These are phyloP conservation scores for Tenthredo amoena DNA, from an alignment of 2,888 invertebrate species.

Conservation along the genomic window DNA sequence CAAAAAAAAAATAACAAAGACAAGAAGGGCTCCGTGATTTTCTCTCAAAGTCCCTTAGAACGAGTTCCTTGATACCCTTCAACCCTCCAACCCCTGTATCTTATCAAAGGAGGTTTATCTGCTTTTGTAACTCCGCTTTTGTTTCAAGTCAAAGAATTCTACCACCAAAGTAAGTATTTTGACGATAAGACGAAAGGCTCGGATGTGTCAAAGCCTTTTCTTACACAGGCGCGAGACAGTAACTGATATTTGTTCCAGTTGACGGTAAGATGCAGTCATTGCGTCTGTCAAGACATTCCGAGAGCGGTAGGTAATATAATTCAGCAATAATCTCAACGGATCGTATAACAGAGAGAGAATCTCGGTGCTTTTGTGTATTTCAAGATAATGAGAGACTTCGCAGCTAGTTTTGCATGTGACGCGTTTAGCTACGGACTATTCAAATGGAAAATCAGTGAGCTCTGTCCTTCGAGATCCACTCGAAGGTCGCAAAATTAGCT, in stretches of 20 bases:
- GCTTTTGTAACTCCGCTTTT: not conserved
- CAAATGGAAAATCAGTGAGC: not conserved
- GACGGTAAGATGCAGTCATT: not conserved
- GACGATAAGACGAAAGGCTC: not conserved
- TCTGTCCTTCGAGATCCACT: not conserved
- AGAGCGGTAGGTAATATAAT: not conserved
- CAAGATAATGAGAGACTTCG: not conserved
- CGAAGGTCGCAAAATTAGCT: slow-evolving; percentile 3
- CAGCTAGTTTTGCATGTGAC: not conserved
- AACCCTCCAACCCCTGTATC: not conserved
- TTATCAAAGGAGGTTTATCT: not conserved
- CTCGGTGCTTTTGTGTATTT: not conserved
- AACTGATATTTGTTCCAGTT: not conserved
- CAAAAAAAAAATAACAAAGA: not conserved
- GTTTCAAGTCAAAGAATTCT: not conserved
- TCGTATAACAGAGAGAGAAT: not conserved
- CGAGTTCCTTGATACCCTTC: not conserved
- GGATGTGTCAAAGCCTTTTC: not conserved
- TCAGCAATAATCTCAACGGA: not conserved
- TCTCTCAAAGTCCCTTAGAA: not conserved
- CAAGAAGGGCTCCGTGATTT: not conserved
- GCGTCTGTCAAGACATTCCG: not conserved
- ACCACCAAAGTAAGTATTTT: not conserved
- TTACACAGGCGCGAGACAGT: not conserved
- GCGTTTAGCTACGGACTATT: not conserved